Base-by-base conservation (phyloP, 2,888 invertebrate genomes). In the Campoletis raptor region DNA sequence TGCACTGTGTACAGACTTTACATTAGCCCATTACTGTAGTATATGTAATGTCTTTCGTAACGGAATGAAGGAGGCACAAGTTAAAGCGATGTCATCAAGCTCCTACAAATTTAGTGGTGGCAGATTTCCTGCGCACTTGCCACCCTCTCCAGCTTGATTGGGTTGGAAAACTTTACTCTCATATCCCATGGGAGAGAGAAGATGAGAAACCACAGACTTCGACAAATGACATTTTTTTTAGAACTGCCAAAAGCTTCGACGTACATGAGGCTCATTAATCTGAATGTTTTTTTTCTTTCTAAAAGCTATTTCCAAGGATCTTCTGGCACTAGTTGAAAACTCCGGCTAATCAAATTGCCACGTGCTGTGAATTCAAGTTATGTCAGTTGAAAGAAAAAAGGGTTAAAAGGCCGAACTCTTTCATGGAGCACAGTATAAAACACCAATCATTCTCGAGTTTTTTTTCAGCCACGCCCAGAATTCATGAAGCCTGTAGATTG, bases 81-180 rank as follows among this genome's bases (percentile, higher is more conserved):
- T 86, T 86, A 85, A 85, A 88, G 81, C 88, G 80, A 87, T 86
- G 90, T 89, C 89, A 87, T 90, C 88, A 87, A 54, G 87, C 80
- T 83, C 54, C 70, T 66, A 64, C 45, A 76, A 40, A 40, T 73
- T 77, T 73, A 52, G 24, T 45, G 37, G 37, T 48, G 45, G 81
- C 54, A 37, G 72, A 18, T 78, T 83, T 83, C 67, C 42, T 21
- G 72, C 36, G 73, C 52, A 40, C 48, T 67, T 40, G 40, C 69
- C 64, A 69, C 81, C 45, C 70, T 54, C 83, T 66, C 66, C 36
- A 82, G 79, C 80, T 76, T 80, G 82, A 85, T 85, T 85, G 77
- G 85, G 37, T 83, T 83, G 74, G 66, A 83, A 85, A 85, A 73
- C 36, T 79, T 83, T 64, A n/a, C 52, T 79, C 45, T 15, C 30